Evolutionary conservation across 2,113 vertebrate genomes (phyloP), one percentile per base, ranked within the genome.

Genomic region (Thomomys bottae): DNA sequence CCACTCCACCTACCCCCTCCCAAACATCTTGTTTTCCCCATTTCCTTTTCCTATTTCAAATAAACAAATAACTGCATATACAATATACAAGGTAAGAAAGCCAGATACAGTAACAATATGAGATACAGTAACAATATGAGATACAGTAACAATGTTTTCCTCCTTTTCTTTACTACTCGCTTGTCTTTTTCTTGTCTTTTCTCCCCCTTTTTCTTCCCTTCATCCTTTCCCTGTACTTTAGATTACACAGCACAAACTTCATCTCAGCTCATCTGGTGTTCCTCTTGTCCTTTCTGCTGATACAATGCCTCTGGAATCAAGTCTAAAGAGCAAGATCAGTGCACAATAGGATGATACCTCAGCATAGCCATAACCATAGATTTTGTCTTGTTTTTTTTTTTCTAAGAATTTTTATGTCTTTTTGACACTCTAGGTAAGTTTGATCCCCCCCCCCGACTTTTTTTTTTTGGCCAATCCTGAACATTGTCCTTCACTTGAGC

Each of bases 241-340:
- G 49, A 54, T 54, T 15, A 17, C 18, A 4, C 18, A 54, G 15
- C 49, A 54, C 14, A 54, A 54, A 54, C 49, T 17, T 54, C 49
- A 17, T 54, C 94, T 95, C 83, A 68, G 45, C 87, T 96, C 87
- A 79, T 75, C 89, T 95, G 73, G 49, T 34, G 68, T 82, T 95
- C 92, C 97, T 96, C 97, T 95, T 97, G 95, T 96, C 72, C 90
- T 88, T 54, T 2, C 88, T 91, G 94, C 95, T 97, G 96, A 96
- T 66, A 23, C 14, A 91, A 57, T 78, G 81, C 95, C 90, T 91
- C 84, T 40, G 6, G 82, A 95, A 95, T 91, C 84, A 88, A 83
- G 89, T 30, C 81, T 91, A 84, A 87, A 93, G 94, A 90, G 84
- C 81, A 68, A 0, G 57, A 92, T 72, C 95, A 61, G 11, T 17